Conservation (phyloP, 2,888 invertebrate genomes). For the Chironomus riparius region DNA sequence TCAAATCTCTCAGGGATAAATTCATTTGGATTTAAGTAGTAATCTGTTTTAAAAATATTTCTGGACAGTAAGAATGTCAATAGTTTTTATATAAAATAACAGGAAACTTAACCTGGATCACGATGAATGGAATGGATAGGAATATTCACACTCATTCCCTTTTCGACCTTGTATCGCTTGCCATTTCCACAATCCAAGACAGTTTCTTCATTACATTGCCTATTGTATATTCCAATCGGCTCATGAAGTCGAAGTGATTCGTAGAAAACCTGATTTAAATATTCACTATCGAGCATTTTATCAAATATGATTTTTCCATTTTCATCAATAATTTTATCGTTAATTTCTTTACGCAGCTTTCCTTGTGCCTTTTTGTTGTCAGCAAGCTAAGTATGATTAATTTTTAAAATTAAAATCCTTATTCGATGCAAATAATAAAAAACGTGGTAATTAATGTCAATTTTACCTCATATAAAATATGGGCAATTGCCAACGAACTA, state of each 20-base stretch:
- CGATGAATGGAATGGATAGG: conserved; percentile 4
- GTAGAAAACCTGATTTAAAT: conserved; percentile 35
- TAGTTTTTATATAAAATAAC: too few relatives aligned
- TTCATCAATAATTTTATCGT: conserved; percentile 28
- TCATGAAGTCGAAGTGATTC: conserved; percentile 35
- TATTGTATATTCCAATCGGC: conserved; percentile 31
- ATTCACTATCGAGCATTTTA: conserved; percentile 33
- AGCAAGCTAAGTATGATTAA: conserved; percentile 32
- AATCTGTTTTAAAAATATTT: not conserved
- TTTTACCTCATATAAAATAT: conserved; percentile 31
- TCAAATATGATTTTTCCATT: conserved; percentile 32
- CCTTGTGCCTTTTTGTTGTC: conserved; percentile 32
- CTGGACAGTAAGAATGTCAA: too few relatives aligned
- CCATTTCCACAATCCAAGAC: conserved; percentile 25
- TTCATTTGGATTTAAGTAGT: conserved; percentile 14
- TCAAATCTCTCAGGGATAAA: conserved; percentile 27
- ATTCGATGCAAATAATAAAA: too few relatives aligned
- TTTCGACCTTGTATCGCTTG: conserved; percentile 12
- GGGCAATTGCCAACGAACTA: conserved; percentile 32
- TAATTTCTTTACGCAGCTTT: conserved; percentile 33
- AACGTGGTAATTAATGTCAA: too few relatives aligned
- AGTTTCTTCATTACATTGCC: conserved; percentile 32
- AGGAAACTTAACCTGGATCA: not conserved
- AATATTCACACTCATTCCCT: conserved; percentile 10
- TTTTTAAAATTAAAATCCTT: too few relatives aligned